Base-by-base conservation (phyloP, 2,113 vertebrate species). In the Desmodus rotundus region DNA sequence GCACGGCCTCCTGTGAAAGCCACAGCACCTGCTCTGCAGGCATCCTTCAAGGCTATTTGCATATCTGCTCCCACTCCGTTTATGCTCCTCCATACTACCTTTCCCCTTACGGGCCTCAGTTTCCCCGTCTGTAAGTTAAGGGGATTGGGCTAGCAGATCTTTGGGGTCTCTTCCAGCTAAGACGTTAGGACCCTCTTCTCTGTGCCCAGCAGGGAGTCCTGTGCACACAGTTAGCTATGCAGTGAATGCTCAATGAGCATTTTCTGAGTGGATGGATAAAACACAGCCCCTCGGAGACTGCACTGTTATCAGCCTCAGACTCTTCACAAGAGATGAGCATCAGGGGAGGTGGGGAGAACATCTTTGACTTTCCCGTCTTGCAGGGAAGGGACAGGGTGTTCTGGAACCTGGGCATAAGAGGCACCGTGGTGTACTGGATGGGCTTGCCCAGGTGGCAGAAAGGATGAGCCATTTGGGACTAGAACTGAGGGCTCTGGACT, bases 401-500 rank as follows among this genome's bases (percentile, higher is more conserved):
- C 65, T 91, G 61, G 77, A 96, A 74, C 13, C 12, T 87, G 52
- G 63, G 61, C 58, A 19, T 87, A 81, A 81, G 94, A 63, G 33
- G 87, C 87, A 95, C 45, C 10, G 0, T 82, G 77, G 43, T 91
- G 1, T 43, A 63, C 45, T 76, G 36, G 54, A 82, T 52, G 70
- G 93, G 26, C 63, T 94, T 88, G 67, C 36, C 17, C 8, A 41
- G 33, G 77, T 56, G 85, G 67, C 67, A 89, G 80, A 65, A 90
- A 92, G 82, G 61, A 74, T 78, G 58, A 80, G 33, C 41, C 17
- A 9, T 6, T 20, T 22, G 67, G 76, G 58, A 78, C 36, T 74
- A 95, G 89, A 94, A 91, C 20, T 24, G 15, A 94, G 38, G 80
- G 56, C 67, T 85, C n/a, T 89, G 84, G 83, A 77, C 76, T 91